These are phyloP conservation scores for Herpetotheres cachinnans DNA, from an alignment of 2,113 vertebrate species.

Conservation along the genomic window DNA sequence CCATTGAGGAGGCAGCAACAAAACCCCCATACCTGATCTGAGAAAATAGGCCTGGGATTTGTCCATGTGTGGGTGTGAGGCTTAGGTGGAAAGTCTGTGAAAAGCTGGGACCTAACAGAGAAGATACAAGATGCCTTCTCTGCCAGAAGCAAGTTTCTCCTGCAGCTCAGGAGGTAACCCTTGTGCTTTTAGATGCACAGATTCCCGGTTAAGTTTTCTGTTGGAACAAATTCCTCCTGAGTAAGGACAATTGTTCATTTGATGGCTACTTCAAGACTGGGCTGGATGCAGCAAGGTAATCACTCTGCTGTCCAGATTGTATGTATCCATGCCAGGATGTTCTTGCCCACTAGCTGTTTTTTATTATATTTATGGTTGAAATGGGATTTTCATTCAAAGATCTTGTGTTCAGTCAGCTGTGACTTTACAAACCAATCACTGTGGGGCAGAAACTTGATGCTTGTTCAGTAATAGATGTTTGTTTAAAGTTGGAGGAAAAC, in stretches of 20 bases:
- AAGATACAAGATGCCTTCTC: not conserved
- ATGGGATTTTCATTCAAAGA: constrained; percentile 8
- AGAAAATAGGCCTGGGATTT: not conserved
- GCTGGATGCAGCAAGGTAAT: not conserved
- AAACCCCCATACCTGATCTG: not conserved
- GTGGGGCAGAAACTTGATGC: not conserved
- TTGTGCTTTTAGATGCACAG: not conserved
- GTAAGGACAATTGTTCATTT: not conserved
- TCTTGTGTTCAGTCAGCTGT: not conserved
- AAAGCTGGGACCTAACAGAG: not conserved
- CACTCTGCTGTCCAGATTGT: not conserved
- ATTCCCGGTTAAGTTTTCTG: not conserved
- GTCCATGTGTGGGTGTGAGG: not conserved
- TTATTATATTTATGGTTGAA: constrained; percentile 1
- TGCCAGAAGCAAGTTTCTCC: not conserved
- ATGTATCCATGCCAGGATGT: not conserved
- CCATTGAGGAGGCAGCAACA: not conserved
- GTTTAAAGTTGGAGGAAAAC: not conserved
- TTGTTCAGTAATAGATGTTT: not conserved
- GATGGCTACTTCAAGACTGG: not conserved
- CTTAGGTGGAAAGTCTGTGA: not conserved
- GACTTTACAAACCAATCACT: not conserved
- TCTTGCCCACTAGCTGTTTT: not conserved
- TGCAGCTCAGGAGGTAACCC: not conserved
- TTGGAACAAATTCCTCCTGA: not conserved